Percentiles rank a stretch among this genome's conserved stretches.
Evolutionary conservation across 2,113 vertebrate species (phyloP).

Genomic region (Poeciliopsis turrubarensis): DNA sequence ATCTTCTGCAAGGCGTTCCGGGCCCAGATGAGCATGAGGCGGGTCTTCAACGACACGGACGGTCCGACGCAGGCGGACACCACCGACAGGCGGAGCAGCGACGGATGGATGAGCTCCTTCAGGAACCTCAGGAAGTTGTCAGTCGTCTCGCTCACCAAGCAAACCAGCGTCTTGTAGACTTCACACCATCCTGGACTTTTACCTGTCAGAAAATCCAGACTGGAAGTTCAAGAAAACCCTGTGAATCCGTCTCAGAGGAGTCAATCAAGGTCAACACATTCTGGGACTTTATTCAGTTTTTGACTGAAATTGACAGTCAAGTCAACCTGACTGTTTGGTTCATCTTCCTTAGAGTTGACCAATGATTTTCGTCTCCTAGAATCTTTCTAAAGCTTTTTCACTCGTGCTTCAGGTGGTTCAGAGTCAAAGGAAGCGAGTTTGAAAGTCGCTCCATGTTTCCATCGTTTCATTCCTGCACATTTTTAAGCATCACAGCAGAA

Average conservation of each 20-base stretch:
- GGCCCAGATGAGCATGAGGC: conserved; percentile 35
- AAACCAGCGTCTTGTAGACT: not conserved
- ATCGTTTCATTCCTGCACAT: no score
- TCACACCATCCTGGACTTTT: not conserved
- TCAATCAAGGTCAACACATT: not conserved
- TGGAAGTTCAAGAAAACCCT: not conserved
- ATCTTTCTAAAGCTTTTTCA: not conserved
- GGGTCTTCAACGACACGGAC: accelerated
- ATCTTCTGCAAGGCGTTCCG: conserved; percentile 76
- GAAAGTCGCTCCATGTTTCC: no score
- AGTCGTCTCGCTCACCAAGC: not conserved
- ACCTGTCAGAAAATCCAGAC: not conserved
- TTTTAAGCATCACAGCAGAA: no score
- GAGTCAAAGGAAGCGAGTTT: no score
- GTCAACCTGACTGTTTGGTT: not conserved
- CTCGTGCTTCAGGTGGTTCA: no score
- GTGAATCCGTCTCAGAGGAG: not conserved
- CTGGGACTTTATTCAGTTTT: no score
- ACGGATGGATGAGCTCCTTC: not conserved
- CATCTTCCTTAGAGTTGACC: not conserved
- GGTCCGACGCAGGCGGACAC: accelerated
- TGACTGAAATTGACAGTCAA: no score
- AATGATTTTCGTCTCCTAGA: not conserved
- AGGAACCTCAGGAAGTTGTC: conserved; percentile 12
- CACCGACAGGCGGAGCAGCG: conserved; percentile 3